A percentile compares a stretch with the other conserved stretches of the same genome.
Evolutionary conservation across 2,888 invertebrate species (phyloP).

Genomic region (Anthrax anthrax): DNA sequence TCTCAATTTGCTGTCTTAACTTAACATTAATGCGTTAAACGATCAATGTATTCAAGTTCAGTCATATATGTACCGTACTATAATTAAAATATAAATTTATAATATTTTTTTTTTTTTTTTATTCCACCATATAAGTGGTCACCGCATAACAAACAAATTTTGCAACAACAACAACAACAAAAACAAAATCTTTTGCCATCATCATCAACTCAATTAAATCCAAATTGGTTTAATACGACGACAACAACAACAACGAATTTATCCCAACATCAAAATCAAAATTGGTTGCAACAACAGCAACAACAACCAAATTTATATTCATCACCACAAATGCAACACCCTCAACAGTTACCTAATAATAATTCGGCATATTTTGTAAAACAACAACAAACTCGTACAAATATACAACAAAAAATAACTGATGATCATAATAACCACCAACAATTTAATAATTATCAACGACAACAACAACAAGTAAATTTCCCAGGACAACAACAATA

Average conservation of each 20-base stretch:
- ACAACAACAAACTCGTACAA: no score
- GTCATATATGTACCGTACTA: no score
- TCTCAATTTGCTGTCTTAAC: no score
- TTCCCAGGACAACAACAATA: not conserved
- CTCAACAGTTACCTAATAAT: no score
- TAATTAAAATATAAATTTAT: no score
- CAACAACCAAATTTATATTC: not conserved
- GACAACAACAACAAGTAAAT: conserved; percentile 7
- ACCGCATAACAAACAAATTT: not conserved
- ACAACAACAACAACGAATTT: not conserved
- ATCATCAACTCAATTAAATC: not conserved
- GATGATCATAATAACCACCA: no score
- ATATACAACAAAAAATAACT: no score
- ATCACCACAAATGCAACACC: not conserved
- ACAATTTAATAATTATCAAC: conserved; percentile 2
- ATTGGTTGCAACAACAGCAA: not conserved
- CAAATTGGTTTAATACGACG: not conserved
- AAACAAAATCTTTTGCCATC: not conserved
- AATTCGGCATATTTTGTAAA: no score
- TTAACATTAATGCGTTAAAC: no score
- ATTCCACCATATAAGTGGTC: no score
- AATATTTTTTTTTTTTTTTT: no score
- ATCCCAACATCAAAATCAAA: not conserved
- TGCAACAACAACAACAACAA: not conserved
- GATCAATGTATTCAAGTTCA: no score